These are phyloP conservation scores for Tribolium freemani DNA, from an alignment of 2,888 invertebrate species.

Conservation along the genomic window DNA sequence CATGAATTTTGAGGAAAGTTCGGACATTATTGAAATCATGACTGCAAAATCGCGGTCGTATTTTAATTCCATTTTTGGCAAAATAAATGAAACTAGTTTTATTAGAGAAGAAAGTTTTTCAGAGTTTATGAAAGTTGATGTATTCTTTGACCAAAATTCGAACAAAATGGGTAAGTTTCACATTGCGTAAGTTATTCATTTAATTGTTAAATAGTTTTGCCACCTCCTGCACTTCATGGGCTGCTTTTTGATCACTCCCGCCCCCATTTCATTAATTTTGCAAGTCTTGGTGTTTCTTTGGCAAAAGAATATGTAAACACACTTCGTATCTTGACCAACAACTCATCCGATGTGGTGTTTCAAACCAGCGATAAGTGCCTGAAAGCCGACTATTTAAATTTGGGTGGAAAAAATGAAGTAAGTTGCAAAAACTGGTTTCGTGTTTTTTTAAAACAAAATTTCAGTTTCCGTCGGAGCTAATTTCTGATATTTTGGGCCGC, in stretches of 20 bases:
- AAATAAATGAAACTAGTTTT: not conserved
- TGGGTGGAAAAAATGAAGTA: not conserved
- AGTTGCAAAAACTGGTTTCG: not conserved
- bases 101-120: not conserved
- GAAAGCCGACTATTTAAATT: constrained; percentile 6
- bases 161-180: constrained; percentile 22
- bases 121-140: not conserved
- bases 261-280: constrained; percentile 2
- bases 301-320: not conserved
- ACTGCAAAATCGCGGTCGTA: not conserved
- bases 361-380: constrained; percentile 9
- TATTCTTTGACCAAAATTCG: not conserved
- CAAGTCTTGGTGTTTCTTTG: constrained; percentile 2
- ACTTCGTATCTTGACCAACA: not conserved
- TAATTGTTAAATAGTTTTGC: not conserved
- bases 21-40: not conserved
- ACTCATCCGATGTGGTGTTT: not conserved
- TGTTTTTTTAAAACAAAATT: constrained; percentile 72
- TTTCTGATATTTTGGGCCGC: constrained; percentile 88
- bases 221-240: constrained; percentile 7
- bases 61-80: constrained; percentile 1
- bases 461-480: constrained; percentile 59
- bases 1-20: not conserved
- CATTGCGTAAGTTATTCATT: not conserved
- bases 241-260: not conserved